These are phyloP conservation scores for Scalopus aquaticus DNA, from an alignment of 2,113 vertebrate species.

Conservation along the genomic window DNA sequence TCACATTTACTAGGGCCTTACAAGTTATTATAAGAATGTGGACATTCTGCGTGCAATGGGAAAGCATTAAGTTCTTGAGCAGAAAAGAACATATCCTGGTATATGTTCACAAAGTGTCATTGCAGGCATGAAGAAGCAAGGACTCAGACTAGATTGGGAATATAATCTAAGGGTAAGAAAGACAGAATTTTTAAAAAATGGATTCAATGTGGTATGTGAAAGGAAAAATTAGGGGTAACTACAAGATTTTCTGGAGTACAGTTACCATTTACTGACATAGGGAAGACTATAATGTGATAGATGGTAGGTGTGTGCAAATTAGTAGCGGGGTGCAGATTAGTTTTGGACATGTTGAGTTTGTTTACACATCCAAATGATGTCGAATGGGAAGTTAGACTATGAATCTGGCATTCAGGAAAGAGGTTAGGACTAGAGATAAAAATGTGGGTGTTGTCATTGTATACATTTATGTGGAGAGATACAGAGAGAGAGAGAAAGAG, in stretches of 20 bases:
- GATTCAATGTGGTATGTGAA: not conserved
- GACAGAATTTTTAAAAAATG: not conserved
- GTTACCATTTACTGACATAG: not conserved
- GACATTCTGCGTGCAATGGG: not conserved
- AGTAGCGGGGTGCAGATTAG: not conserved
- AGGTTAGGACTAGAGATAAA: not conserved
- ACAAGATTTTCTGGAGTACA: not conserved
- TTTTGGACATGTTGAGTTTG: not conserved
- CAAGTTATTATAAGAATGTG: not conserved
- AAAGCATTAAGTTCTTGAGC: not conserved
- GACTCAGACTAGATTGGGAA: not conserved
- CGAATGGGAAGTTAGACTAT: not conserved
- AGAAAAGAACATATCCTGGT: not conserved
- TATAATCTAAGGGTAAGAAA: not conserved
- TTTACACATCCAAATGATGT: not conserved
- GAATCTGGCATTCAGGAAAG: not conserved
- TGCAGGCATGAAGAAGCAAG: not conserved
- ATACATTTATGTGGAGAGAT: too few species aligned
- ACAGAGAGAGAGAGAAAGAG: too few species aligned
- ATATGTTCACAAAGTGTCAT: not conserved
- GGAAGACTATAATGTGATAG: not conserved
- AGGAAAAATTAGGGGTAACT: not conserved
- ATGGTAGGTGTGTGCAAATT: not conserved
- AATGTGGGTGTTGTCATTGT: not conserved
- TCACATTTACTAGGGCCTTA: not conserved